These are phyloP conservation scores for Patella caerulea DNA, from an alignment of 2,888 invertebrate genomes.

Conservation along the genomic window DNA sequence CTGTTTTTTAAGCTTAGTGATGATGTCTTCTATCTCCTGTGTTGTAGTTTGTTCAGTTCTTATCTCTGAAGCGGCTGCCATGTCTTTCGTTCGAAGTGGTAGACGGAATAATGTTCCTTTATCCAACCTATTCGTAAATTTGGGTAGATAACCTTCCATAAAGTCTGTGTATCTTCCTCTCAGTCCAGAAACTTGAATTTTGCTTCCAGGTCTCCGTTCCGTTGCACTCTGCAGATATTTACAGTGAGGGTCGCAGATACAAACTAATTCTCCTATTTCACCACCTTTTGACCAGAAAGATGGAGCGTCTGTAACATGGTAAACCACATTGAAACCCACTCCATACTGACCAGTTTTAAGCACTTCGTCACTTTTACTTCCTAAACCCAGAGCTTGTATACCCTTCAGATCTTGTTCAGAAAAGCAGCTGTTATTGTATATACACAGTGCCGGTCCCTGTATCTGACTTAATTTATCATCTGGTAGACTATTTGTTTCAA, in stretches of 20 bases:
- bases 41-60: conserved; percentile 1
- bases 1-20: conserved; percentile 13
- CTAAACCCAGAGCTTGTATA: conserved; percentile 51
- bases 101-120: conserved; percentile 54
- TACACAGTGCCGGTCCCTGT: conserved; percentile 58
- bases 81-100: conserved; percentile 47
- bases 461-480: conserved; percentile 31
- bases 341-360: conserved; percentile 58
- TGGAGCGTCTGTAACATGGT: conserved; percentile 58
- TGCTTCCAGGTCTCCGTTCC: conserved; percentile 36
- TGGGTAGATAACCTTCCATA: conserved; percentile 19
- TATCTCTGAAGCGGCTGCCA: conserved; percentile 50
- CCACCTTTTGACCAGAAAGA: conserved; percentile 51
- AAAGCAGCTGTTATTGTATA: conserved; percentile 53
- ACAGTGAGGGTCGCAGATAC: conserved; percentile 64
- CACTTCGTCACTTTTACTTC: conserved; percentile 53
- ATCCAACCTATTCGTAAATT: neutral
- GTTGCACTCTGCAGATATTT: conserved; percentile 50
- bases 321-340: conserved; percentile 61
- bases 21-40: conserved; percentile 11
- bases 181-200: conserved; percentile 11
- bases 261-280: conserved; percentile 51
- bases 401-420: conserved; percentile 47
- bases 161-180: conserved; percentile 19
- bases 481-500: conserved; percentile 29